These are phyloP conservation scores for Tetrax tetrax DNA, from an alignment of 2,113 vertebrate genomes.

Conservation along the genomic window DNA sequence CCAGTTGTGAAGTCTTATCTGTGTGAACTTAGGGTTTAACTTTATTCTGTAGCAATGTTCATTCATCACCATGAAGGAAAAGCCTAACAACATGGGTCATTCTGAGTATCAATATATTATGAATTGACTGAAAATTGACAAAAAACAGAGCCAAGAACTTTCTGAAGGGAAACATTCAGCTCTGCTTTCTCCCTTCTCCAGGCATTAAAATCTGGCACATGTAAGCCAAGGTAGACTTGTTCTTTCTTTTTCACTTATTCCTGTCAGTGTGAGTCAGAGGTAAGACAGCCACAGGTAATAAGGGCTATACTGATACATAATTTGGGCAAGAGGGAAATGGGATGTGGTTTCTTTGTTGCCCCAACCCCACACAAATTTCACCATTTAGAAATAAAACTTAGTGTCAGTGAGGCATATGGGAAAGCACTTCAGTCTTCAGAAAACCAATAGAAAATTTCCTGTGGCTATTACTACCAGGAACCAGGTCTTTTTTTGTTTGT, in stretches of 20 bases:
- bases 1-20: neutral
- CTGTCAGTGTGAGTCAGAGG: neutral
- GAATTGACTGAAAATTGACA: neutral
- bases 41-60: neutral
- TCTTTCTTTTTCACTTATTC: rapidly evolving
- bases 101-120: neutral
- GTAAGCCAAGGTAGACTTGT: neutral
- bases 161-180: neutral
- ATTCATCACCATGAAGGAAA: neutral
- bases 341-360: neutral
- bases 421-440: neutral
- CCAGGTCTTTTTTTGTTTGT: neutral
- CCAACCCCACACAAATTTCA: neutral
- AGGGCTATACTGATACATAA: rapidly evolving
- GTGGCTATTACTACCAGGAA: neutral
- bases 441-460: neutral
- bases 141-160: neutral
- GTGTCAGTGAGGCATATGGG: neutral
- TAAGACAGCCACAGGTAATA: neutral
- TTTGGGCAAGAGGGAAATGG: neutral
- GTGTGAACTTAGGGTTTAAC: neutral
- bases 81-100: neutral
- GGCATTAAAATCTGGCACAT: rapidly evolving
- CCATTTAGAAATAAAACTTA: neutral
- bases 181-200: neutral